A percentile compares a stretch with the other conserved stretches of the same genome.
phyloP scores from a whole-genome alignment of 1,140 invertebrate genomes.

The Laupala kohalensis region DNA sequence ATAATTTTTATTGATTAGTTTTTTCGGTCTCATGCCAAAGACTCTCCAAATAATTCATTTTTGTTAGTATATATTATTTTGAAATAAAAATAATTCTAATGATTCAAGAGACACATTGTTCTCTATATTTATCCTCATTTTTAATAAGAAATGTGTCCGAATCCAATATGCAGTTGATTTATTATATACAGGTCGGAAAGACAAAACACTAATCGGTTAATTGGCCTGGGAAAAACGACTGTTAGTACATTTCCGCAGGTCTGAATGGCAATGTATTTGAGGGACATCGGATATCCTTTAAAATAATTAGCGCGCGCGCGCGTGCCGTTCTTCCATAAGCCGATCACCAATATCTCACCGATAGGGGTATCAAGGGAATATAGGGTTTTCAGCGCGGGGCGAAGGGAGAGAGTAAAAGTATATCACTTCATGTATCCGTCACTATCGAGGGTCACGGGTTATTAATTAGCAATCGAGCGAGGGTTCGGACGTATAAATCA shows the following conservation, averaged over 20 bases:
- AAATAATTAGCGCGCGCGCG: neutral
- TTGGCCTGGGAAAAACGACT: neutral
- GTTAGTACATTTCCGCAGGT: neutral
- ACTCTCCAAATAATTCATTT: too few species aligned
- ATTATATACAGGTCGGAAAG: neutral
- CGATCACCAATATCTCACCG: neutral
- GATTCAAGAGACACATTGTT: too few species aligned
- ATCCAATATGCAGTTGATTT: neutral
- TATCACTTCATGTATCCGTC: neutral
- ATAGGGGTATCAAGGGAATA: neutral
- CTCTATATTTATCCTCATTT: too few species aligned
- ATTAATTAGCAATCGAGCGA: neutral
- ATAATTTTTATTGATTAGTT: too few species aligned
- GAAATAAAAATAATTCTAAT: too few species aligned
- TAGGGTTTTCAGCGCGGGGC: neutral
- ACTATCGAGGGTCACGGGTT: neutral
- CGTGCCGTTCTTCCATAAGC: neutral
- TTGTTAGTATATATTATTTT: too few species aligned
- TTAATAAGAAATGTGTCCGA: too few species aligned
- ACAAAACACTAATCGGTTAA: neutral
- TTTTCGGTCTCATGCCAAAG: too few species aligned
- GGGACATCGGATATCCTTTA: neutral
- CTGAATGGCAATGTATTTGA: neutral
- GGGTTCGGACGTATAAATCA: neutral
- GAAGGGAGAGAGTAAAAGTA: neutral